These are phyloP conservation scores for Agonum fuliginosum DNA, from an alignment of 2,888 invertebrate species.

Conservation along the genomic window DNA sequence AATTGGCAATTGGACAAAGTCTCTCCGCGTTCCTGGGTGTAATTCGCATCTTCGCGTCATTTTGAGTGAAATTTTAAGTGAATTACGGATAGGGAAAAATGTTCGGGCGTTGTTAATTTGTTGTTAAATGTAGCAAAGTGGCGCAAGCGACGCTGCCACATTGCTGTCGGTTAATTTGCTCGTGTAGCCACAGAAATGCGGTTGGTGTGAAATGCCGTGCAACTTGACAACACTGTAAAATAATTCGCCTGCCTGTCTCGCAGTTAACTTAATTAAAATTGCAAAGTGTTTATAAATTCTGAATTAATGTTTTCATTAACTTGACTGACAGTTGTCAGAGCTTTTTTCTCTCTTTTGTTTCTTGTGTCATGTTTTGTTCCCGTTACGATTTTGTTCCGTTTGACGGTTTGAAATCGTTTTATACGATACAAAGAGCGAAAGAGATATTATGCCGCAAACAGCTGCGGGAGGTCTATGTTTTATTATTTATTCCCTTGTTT, in stretches of 20 bases:
- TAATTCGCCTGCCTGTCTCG: slow-evolving; percentile 17
- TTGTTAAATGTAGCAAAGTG: background rate
- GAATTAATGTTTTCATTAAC: slow-evolving; percentile 43
- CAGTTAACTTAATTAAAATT: slow-evolving; percentile 42
- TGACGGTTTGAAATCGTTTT: background rate
- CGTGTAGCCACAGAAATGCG: slow-evolving; percentile 35
- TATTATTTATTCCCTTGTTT: background rate
- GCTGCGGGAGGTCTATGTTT: no score
- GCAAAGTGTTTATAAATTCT: slow-evolving; percentile 46
- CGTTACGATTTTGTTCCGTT: background rate
- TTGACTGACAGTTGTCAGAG: slow-evolving; percentile 39
- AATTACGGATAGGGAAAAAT: no score
- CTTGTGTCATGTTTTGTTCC: background rate
- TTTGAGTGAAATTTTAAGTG: no score
- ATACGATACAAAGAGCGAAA: background rate
- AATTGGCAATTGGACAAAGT: no score
- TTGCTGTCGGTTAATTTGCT: slow-evolving; percentile 25
- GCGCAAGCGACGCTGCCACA: slow-evolving; percentile 18
- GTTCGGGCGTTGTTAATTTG: slow-evolving; percentile 7
- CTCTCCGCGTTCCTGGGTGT: no score
- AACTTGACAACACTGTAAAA: slow-evolving; percentile 27
- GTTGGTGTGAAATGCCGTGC: slow-evolving; percentile 21
- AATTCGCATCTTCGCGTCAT: no score
- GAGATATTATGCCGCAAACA: background rate
- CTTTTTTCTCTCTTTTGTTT: slow-evolving; percentile 23